phyloP scores from a whole-genome alignment of 2,888 invertebrate genomes.

The Automeris io region DNA sequence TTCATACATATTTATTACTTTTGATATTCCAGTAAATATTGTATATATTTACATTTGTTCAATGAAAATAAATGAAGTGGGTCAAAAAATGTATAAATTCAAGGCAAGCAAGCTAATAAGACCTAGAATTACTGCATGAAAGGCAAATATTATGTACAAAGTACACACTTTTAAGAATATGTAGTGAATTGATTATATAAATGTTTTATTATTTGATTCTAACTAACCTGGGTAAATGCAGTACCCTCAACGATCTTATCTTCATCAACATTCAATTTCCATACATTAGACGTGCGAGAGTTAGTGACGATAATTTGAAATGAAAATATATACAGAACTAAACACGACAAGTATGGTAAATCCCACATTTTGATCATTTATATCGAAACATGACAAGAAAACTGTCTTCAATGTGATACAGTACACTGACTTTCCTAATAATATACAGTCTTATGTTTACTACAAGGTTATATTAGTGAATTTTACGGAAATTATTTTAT shows the following conservation, averaged over 20 bases:
- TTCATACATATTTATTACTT: constrained; percentile 7
- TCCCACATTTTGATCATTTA: constrained; percentile 70
- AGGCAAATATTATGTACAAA: constrained; percentile 24
- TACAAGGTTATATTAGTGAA: not conserved
- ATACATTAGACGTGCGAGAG: constrained; percentile 88
- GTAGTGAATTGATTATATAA: constrained; percentile 53
- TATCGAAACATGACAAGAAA: constrained; percentile 49
- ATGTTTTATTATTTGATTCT: constrained; percentile 31
- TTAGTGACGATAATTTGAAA: constrained; percentile 85
- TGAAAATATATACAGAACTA: constrained; percentile 83
- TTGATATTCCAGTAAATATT: constrained; percentile 9
- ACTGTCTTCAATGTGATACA: constrained; percentile 27
- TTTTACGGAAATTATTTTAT: not conserved
- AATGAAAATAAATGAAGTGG: not conserved
- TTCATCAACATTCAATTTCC: constrained; percentile 87
- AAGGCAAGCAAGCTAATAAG: constrained; percentile 31
- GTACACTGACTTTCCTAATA: constrained; percentile 36
- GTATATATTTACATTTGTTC: not conserved
- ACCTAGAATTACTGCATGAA: constrained; percentile 26
- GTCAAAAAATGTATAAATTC: constrained; percentile 23
- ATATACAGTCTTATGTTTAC: not conserved
- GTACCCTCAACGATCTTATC: constrained; percentile 84
- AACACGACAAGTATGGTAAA: constrained; percentile 77
- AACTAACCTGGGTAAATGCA: constrained; percentile 73
- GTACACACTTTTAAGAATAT: too few relatives aligned